These are phyloP conservation scores for Gorilla gorilla DNA, from an alignment of 2,113 vertebrate genomes.

Conservation along the genomic window DNA sequence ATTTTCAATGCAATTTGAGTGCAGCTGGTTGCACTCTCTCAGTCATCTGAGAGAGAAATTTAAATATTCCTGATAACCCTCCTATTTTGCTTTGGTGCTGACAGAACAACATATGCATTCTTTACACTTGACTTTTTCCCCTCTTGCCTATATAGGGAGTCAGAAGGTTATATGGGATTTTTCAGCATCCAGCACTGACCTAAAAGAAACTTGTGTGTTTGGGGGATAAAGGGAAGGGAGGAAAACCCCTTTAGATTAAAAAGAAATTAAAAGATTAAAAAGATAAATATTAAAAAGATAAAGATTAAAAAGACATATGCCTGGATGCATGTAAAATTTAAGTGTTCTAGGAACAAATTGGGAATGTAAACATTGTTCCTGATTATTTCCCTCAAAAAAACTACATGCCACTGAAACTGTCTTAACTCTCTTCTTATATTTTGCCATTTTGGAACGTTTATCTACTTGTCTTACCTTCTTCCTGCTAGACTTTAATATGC, in stretches of 20 bases:
- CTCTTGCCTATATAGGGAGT: not conserved
- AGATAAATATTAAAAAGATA: not conserved
- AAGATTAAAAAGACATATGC: not conserved
- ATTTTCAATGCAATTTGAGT: conserved; percentile 83
- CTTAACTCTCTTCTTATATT: not conserved
- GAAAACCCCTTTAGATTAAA: not conserved
- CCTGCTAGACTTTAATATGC: not conserved
- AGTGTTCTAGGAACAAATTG: not conserved
- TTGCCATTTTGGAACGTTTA: not conserved
- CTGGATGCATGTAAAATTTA: not conserved
- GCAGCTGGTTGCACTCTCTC: conserved; percentile 82
- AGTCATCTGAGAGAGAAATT: conserved; percentile 82
- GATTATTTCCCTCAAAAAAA: not conserved
- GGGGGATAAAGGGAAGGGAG: fast-evolving
- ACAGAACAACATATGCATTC: conserved; percentile 78
- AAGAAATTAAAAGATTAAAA: too few species aligned
- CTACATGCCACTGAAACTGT: not conserved
- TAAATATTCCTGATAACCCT: conserved; percentile 77
- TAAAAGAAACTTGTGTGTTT: not conserved
- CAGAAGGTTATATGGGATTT: conserved; percentile 57
- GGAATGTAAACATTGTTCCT: not conserved
- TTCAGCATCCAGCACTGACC: not conserved
- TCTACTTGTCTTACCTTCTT: not conserved
- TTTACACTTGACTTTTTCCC: conserved; percentile 69
- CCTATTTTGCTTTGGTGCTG: conserved; percentile 73